Evolutionary conservation across 2,113 vertebrate genomes (phyloP), one percentile per base, ranked within the genome.

Genomic region (Macroglossus sobrinus): DNA sequence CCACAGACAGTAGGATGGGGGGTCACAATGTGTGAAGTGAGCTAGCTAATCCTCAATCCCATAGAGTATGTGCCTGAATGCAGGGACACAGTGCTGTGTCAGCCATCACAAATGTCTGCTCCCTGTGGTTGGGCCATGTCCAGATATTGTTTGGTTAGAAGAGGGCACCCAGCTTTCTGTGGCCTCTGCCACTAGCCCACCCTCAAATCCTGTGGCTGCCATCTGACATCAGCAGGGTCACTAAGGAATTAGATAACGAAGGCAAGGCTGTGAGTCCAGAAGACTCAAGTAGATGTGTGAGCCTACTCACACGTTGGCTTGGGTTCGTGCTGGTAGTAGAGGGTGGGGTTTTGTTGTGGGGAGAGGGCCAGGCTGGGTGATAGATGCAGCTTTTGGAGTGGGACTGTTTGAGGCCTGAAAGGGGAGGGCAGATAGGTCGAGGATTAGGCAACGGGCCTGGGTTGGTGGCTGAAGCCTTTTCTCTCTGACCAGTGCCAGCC

Each of bases 371-470:
- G 55, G 64, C 26, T 55, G 80, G 28, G 24, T 35, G 33, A 22
- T 11, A 7, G 85, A 3, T 7, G 1, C 3, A 0, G 3, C 19
- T 19, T n/a, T 38, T 43, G 30, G 2, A 40, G 12, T 4, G n/a
- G 63, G 21, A 15, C 2, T 22, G 15, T 38, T 71, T 40, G 4
- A 76, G 21, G 0, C 61, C 26, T 35, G 2, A 40, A 74, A 21
- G n/a, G 63, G 26, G 75, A 78, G 63, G 1, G 38, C 43, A 8
- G 21, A 50, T 40, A 28, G 19, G 24, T 9, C 4, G 15, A 50
- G 7, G 2, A 64, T 40, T 28, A 19, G 0, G 47, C 43, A 12
- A 0, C 3, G 2, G 45, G 15, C 24, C 33, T 0, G 7, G 64
- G 45, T 7, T 24, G 35, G 8, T 2, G 11, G 19, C 55, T 40